Base-by-base conservation (phyloP, 1,140 invertebrate genomes). In the Drosophila leontia region DNA sequence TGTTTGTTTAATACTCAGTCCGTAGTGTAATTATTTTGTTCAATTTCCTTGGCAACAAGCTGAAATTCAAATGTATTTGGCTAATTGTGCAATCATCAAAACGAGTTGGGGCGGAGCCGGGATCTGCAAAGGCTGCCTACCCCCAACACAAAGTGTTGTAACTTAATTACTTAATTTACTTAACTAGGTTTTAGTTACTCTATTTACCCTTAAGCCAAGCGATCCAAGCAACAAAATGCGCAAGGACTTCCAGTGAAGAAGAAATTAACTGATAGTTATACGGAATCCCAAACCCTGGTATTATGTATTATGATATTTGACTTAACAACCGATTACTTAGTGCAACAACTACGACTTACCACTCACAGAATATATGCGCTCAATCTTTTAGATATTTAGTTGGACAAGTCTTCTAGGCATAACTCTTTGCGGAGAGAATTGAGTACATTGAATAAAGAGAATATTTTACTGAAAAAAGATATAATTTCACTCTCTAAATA, bases 161-260 rank as follows among this genome's bases (percentile, higher is more conserved):
- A 84, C 84, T 87, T 87, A 88, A 84, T 78, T 75, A 87, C 51
- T n/a, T 34, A 26, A 41, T 32, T 44, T 55, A 87, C 84, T 90
- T 90, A 87, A 87, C 79, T 78, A 87, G 47, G 39, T 45, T 75
- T n/a, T 87, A 86, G 55, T 11, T 39, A 34, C n/a, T 17, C 29
- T 32, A 15, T 3, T 23, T 72, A 85, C 39, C 51, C 41, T 19
- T 69, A 67, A 48, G 60, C 56, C 37, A 32, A 42, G 50, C 59
- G 57, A 74, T 63, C 57, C 57, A 63, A 55, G 72, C 81, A 86
- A 82, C 80, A 70, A 74, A 78, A 83, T 78, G 82, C 86, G 82
- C 87, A 84, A 44, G 87, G 87, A 91, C 88, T 91, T 91, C 88
- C 88, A 91, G 88, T 91, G 88, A 82, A 75, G 80, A 75, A 11